These are phyloP conservation scores for Bothrops jararaca DNA, from an alignment of 2,113 vertebrate species.

Conservation along the genomic window DNA sequence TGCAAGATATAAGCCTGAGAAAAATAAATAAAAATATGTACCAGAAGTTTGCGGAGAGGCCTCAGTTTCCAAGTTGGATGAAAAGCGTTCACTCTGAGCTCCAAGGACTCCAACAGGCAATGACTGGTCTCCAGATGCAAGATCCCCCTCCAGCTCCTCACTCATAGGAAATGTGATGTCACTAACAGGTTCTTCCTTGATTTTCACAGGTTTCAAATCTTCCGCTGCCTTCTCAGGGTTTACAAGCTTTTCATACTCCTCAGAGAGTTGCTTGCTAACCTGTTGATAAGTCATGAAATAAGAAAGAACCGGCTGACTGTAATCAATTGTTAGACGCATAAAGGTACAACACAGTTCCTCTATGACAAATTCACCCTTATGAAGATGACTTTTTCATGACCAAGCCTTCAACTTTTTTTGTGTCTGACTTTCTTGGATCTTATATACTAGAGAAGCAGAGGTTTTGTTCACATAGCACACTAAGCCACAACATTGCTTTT, in stretches of 20 bases:
- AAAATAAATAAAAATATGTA: conserved; percentile 45
- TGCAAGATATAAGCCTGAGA: neutral
- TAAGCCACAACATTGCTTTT: neutral
- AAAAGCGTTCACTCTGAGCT: conserved; percentile 82
- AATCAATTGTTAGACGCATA: neutral
- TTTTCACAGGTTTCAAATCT: conserved; percentile 89
- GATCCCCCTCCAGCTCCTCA: conserved; percentile 88
- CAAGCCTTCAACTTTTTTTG: neutral
- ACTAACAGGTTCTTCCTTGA: conserved; percentile 92
- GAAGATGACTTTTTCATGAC: neutral
- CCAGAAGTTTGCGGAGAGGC: conserved; percentile 90
- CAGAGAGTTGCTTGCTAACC: conserved; percentile 94
- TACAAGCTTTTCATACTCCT: conserved; percentile 93
- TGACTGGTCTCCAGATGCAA: conserved; percentile 88
- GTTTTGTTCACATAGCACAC: neutral
- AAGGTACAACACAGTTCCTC: neutral
- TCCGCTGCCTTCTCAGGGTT: conserved; percentile 94
- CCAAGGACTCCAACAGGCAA: conserved; percentile 89
- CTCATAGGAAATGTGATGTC: conserved; percentile 91
- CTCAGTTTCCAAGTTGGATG: conserved; percentile 86
- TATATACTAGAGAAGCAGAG: neutral
- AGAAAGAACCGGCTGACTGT: conserved; percentile 3
- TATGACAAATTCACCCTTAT: neutral
- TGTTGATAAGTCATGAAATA: conserved; percentile 56
- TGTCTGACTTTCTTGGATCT: neutral